Percentiles rank a stretch among this genome's conserved stretches.
phyloP scores from a whole-genome alignment of 2,888 invertebrate genomes.

The Limnephilus marmoratus region DNA sequence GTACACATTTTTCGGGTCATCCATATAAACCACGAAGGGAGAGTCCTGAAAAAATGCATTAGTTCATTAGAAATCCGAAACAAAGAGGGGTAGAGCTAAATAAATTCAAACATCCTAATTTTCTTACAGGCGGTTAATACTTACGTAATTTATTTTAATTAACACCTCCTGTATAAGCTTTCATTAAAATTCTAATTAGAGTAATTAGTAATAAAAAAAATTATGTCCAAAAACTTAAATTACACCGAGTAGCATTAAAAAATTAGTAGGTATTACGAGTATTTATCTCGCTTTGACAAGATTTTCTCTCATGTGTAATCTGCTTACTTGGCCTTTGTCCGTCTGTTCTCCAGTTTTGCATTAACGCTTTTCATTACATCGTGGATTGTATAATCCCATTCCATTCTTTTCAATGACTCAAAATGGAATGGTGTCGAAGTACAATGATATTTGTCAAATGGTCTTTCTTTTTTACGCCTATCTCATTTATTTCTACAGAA shows the following conservation, averaged over 20 bases:
- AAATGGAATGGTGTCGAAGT: background rate
- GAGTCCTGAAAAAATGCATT: slow-evolving; percentile 77
- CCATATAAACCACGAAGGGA: slow-evolving; percentile 83
- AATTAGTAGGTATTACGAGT: too few relatives aligned
- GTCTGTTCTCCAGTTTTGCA: background rate
- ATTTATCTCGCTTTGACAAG: too few relatives aligned
- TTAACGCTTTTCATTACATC: background rate
- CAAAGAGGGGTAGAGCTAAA: background rate
- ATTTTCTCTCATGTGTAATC: too few relatives aligned
- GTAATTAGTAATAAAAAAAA: too few relatives aligned
- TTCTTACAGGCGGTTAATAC: background rate
- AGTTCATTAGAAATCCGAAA: background rate
- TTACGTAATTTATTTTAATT: too few relatives aligned
- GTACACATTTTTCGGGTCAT: slow-evolving; percentile 77
- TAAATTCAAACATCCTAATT: background rate
- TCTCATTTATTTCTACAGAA: background rate
- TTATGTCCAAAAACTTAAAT: too few relatives aligned
- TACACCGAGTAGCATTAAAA: too few relatives aligned
- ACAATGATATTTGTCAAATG: background rate
- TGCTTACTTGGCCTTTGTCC: too few relatives aligned
- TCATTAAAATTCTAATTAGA: too few relatives aligned
- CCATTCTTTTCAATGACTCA: background rate
- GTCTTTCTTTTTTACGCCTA: too few relatives aligned
- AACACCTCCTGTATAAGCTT: too few relatives aligned
- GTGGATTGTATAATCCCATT: background rate